Evolutionary conservation across 2,888 invertebrate species (phyloP).

Genomic region (Acleris holmiana): DNA sequence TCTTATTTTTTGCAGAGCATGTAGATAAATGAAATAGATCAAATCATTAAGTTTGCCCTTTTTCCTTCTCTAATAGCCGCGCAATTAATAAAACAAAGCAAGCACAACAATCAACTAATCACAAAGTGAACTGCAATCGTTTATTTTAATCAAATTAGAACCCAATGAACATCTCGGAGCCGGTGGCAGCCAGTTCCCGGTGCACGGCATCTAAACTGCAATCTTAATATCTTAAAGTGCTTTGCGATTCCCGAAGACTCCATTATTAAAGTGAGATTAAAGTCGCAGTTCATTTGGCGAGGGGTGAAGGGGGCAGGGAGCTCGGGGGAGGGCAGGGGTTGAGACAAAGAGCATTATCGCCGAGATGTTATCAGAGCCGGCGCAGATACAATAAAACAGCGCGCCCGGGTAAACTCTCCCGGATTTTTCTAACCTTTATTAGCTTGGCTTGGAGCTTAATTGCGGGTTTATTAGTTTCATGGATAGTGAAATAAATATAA

Average conservation of each 20-base stretch:
- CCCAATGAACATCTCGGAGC: constrained; percentile 2
- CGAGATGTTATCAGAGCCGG: constrained; percentile 28
- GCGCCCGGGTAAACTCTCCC: neutral
- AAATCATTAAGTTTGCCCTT: too few species aligned
- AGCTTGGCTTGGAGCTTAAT: neutral
- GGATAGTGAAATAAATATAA: neutral
- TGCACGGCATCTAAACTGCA: constrained; percentile 31
- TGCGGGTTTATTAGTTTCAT: neutral
- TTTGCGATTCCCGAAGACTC: constrained; percentile 28
- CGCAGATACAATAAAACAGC: constrained; percentile 11
- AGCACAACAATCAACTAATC: neutral
- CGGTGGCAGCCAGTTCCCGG: too few species aligned
- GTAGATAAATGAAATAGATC: too few species aligned
- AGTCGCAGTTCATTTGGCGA: constrained; percentile 37
- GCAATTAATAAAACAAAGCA: neutral
- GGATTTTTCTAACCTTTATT: constrained; percentile 6
- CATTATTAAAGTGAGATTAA: constrained; percentile 37
- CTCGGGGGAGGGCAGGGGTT: constrained; percentile 5
- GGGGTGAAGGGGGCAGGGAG: neutral
- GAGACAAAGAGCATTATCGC: constrained; percentile 37
- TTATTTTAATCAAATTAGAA: constrained; percentile 21
- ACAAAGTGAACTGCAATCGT: neutral
- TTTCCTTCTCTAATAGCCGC: neutral
- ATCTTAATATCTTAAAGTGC: constrained; percentile 34
- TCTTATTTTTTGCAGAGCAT: too few species aligned